phyloP scores from a whole-genome alignment of 1,140 invertebrate species.

The Ceratoteleas bidentatus region DNA sequence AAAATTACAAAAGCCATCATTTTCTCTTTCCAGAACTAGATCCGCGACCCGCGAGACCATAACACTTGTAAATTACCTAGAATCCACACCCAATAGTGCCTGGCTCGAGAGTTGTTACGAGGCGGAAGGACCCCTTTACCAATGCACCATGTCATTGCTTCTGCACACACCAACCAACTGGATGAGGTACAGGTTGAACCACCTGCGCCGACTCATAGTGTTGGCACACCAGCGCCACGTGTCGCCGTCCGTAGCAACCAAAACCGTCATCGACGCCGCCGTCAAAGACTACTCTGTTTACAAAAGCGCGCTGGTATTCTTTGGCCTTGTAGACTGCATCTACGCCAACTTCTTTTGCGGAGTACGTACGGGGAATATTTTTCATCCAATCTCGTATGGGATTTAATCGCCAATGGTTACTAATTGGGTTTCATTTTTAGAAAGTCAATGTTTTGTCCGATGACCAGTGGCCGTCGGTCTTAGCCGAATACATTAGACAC shows the following conservation, averaged over 20 bases:
- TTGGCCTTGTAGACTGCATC: slow-evolving; percentile 89
- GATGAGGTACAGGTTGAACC: slow-evolving; percentile 85
- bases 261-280: slow-evolving; percentile 81
- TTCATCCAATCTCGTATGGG: no score
- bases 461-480: slow-evolving; percentile 91
- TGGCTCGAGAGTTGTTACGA: slow-evolving; percentile 93
- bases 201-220: slow-evolving; percentile 90
- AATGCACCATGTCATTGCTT: slow-evolving; percentile 89
- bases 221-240: slow-evolving; percentile 89
- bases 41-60: slow-evolving; percentile 88
- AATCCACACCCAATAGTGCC: slow-evolving; percentile 82
- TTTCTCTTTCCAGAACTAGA: slow-evolving; percentile 85
- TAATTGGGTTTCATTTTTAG: no score
- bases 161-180: slow-evolving; percentile 88
- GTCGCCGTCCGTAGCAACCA: slow-evolving; percentile 81
- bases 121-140: slow-evolving; percentile 94
- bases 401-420: no score
- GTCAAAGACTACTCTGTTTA: slow-evolving; percentile 91
- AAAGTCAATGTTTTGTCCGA: slow-evolving; percentile 87
- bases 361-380: slow-evolving; percentile 14
- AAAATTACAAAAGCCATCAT: no score
- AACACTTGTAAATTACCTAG: slow-evolving; percentile 86
- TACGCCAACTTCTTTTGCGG: slow-evolving; percentile 86
- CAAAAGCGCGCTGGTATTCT: slow-evolving; percentile 93
- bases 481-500: slow-evolving; percentile 96